A percentile compares a stretch with the other conserved stretches of the same genome.
Evolutionary conservation across 1,140 invertebrate species (phyloP).

Genomic region (Eulimnadia texana): DNA sequence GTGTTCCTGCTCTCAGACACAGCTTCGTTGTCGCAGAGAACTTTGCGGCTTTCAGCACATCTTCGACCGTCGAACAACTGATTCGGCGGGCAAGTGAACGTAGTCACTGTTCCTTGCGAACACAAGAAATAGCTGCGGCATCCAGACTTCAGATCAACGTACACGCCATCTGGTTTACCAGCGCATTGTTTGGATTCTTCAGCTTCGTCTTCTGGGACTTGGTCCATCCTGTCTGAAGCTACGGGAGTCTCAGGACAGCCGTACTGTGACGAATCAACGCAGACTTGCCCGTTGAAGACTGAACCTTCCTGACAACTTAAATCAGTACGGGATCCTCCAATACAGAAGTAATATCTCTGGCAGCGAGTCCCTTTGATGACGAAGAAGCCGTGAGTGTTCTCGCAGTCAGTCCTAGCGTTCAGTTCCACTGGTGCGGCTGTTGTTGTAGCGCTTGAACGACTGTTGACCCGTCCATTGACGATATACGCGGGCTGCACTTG

Average conservation of each 20-base stretch:
- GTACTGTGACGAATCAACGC: constrained; percentile 32
- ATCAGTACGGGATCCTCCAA: constrained; percentile 28
- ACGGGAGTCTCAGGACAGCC: constrained; percentile 28
- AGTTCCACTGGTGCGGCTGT: background rate
- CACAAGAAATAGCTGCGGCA: constrained; percentile 41
- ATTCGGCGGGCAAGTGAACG: constrained; percentile 25
- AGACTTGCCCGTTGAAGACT: constrained; percentile 39
- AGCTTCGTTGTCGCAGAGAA: background rate
- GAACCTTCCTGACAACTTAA: constrained; percentile 28
- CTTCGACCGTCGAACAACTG: constrained; percentile 28
- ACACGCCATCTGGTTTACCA: constrained; percentile 34
- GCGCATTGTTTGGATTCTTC: constrained; percentile 21
- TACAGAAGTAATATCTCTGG: constrained; percentile 35
- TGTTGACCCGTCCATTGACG: background rate
- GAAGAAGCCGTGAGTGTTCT: constrained; percentile 29
- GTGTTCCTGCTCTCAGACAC: background rate
- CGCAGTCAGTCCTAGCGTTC: background rate
- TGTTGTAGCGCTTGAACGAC: background rate
- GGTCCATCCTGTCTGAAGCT: background rate
- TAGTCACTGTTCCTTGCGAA: constrained; percentile 28
- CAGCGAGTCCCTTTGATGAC: constrained; percentile 29
- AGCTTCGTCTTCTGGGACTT: background rate
- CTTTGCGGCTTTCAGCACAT: constrained; percentile 22
- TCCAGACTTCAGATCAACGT: constrained; percentile 32
- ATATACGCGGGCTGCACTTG: background rate